A percentile compares a stretch with the other conserved stretches of the same genome.
Evolutionary conservation across 2,888 invertebrate genomes (phyloP).

Genomic region (Temnothorax ravouxi): DNA sequence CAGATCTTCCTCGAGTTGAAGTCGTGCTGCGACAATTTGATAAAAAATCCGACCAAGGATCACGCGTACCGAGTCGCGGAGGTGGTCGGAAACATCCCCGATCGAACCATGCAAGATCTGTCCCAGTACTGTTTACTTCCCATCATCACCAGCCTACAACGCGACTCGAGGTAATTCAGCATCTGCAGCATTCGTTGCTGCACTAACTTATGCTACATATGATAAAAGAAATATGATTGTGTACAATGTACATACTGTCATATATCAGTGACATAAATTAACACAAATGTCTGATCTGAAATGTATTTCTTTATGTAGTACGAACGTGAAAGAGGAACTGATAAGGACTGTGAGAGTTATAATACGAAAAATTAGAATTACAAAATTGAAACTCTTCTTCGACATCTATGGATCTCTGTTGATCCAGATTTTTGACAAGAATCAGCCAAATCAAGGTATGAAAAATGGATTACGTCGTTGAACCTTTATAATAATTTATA

Average conservation of each 20-base stretch:
- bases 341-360: constrained; percentile 87
- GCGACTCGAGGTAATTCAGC: constrained; percentile 78
- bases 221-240: constrained; percentile 10
- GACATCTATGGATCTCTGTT: constrained; percentile 88
- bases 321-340: constrained; percentile 87
- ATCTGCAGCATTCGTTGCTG: neutral
- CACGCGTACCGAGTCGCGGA: constrained; percentile 84
- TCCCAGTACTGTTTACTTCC: constrained; percentile 88
- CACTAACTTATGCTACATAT: neutral
- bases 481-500: neutral
- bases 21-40: constrained; percentile 87
- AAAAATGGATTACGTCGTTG: neutral
- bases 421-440: constrained; percentile 88
- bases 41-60: constrained; percentile 86
- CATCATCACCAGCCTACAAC: constrained; percentile 83
- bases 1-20: constrained; percentile 85
- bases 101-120: constrained; percentile 87
- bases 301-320: constrained; percentile 80
- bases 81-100: constrained; percentile 84
- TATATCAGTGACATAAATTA: neutral
- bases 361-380: constrained; percentile 87
- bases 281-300: neutral
- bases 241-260: neutral
- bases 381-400: constrained; percentile 87
- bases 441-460: constrained; percentile 87